These are phyloP conservation scores for Acanthosepion pharaonis DNA, from an alignment of 2,888 invertebrate genomes.

Conservation along the genomic window DNA sequence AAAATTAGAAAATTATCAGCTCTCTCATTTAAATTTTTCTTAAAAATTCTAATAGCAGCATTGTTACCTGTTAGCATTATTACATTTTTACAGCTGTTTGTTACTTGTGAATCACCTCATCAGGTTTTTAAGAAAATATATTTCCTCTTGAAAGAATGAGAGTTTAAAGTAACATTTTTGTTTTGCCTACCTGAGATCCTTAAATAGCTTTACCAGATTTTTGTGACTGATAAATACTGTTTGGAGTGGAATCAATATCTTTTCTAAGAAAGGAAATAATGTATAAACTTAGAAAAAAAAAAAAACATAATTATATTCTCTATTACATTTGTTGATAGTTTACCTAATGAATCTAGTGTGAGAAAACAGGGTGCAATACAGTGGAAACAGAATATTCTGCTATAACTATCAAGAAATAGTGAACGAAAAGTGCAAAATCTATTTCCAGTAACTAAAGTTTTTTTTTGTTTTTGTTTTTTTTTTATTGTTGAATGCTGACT, in stretches of 20 bases:
- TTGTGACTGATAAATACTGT: background rate
- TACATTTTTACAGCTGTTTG: background rate
- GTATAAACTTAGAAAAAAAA: background rate
- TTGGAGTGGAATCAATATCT: background rate
- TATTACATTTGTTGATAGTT: background rate
- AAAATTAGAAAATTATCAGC: too few species aligned
- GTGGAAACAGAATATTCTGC: background rate
- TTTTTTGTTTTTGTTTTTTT: too few species aligned
- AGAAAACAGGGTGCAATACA: background rate
- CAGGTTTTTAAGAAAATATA: background rate
- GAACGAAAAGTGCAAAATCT: background rate
- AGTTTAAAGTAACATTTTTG: background rate
- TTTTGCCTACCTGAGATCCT: background rate
- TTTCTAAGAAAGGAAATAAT: background rate
- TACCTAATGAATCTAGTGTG: background rate
- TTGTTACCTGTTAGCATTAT: background rate
- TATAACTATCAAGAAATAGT: background rate
- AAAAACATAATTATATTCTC: background rate
- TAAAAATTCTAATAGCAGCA: background rate
- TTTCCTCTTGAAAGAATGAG: background rate
- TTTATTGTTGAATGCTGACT: too few species aligned
- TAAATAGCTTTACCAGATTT: background rate
- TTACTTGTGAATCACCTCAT: background rate
- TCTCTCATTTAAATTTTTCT: too few species aligned
- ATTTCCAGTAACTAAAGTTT: background rate